Evolutionary conservation across 2,113 vertebrate genomes (phyloP), one percentile per base, ranked within the genome.

Genomic region (Anolis sagrei): DNA sequence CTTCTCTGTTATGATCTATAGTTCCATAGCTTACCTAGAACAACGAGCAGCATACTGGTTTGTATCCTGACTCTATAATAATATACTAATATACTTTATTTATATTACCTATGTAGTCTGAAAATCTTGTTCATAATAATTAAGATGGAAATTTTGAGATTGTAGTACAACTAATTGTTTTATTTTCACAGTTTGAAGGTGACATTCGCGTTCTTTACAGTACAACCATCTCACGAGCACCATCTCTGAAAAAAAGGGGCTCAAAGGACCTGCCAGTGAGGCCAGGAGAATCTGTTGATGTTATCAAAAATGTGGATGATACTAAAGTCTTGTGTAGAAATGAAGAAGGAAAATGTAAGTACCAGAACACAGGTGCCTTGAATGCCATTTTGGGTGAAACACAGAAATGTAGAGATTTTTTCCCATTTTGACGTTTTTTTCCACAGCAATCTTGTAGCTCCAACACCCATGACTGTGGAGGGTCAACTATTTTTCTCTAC

Each of bases 261-360:
- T 91, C 93, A 44, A 98, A 97, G 93, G 98, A 99, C 1, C 94
- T 99, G 84, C 87, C 93, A 16, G 27, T 99, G 54, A 98, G 96
- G 91, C 95, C 97, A 18, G 98, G 98, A 3, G 98, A 99, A 81
- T 86, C 81, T 19, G 95, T 99, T 32, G 97, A 98, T 48, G 93
- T 99, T 68, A 97, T 99, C 51, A 95, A 97, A 87, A 97, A 93
- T 80, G 95, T 97, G 5, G 96, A 96, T 11, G 95, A 97, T 8
- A 95, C 93, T 68, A 99, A 97, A 91, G 90, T 98, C 66, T 95
- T 99, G 88, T 99, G 98, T 93, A 97, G 98, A 79, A 99, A 98
- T 1, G 95, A 97, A n/a, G 98, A 99, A 10, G 98, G 98, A 27
- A 99, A 98, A 95, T 97, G 98, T 99, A 95, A 98, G 98, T 97